phyloP scores from a whole-genome alignment of 2,888 invertebrate genomes.

The Melitaea athalia region DNA sequence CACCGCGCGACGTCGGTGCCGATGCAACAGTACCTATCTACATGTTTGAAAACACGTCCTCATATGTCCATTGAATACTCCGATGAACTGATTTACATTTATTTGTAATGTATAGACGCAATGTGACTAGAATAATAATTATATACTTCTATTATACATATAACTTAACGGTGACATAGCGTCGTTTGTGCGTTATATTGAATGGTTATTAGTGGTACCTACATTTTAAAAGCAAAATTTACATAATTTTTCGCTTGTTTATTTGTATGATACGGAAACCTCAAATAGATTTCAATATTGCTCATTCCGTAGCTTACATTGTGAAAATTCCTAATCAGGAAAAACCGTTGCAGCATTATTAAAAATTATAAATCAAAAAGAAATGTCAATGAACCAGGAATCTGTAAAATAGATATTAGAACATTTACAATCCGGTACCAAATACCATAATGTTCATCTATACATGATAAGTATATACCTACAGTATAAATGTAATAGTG shows the following conservation, averaged over 20 bases:
- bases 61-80: slow-evolving; percentile 37
- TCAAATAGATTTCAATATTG: too few species aligned
- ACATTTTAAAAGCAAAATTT: too few species aligned
- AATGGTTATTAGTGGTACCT: too few species aligned
- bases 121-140: slow-evolving; percentile 18
- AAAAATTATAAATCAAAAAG: too few species aligned
- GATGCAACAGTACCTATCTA: slow-evolving; percentile 21
- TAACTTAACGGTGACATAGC: too few species aligned
- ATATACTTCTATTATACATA: neutral
- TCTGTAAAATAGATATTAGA: neutral
- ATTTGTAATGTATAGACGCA: slow-evolving; percentile 18
- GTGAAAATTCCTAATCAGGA: too few species aligned
- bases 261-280: too few species aligned
- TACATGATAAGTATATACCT: neutral
- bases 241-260: too few species aligned
- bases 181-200: too few species aligned
- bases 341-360: too few species aligned
- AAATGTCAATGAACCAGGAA: too few species aligned
- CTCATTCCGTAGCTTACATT: too few species aligned
- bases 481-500: neutral
- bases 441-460: neutral
- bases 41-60: slow-evolving; percentile 43
- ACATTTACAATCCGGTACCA: neutral
- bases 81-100: slow-evolving; percentile 26
- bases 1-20: slow-evolving; percentile 40